Conservation (phyloP, 2,888 invertebrate genomes). For the Morinoia aosen region DNA sequence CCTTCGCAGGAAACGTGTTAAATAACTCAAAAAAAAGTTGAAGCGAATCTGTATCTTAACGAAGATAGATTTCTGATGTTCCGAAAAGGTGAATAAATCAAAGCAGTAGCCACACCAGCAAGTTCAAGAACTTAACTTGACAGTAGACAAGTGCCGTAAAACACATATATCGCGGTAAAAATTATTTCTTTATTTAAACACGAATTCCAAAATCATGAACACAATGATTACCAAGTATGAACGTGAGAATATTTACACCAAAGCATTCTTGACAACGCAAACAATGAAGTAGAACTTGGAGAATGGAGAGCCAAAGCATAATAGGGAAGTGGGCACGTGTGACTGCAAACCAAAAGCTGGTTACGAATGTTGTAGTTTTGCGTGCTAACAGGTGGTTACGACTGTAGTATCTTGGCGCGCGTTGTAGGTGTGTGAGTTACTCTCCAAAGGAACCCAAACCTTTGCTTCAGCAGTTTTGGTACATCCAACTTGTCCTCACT, state of each 20-base stretch:
- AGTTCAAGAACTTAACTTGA: neutral
- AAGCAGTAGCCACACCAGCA: neutral
- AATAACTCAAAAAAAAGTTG: neutral
- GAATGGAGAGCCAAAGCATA: neutral
- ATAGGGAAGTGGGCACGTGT: neutral
- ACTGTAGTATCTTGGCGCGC: neutral
- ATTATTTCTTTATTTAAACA: too few relatives aligned
- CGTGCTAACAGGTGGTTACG: neutral
- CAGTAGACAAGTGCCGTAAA: neutral
- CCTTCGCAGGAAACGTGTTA: neutral
- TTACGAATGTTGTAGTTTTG: neutral
- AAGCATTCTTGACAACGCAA: neutral
- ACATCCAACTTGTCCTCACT: neutral
- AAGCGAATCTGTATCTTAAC: neutral
- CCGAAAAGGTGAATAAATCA: neutral
- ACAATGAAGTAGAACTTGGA: neutral
- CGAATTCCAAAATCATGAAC: too few relatives aligned
- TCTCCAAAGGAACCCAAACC: neutral
- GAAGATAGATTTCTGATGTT: neutral
- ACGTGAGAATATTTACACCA: neutral
- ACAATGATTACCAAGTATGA: neutral
- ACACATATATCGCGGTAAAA: neutral
- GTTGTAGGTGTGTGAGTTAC: neutral
- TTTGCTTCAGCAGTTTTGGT: neutral
- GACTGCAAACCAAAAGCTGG: neutral